phyloP scores from a whole-genome alignment of 2,113 vertebrate genomes.

The Eulemur macaco region DNA sequence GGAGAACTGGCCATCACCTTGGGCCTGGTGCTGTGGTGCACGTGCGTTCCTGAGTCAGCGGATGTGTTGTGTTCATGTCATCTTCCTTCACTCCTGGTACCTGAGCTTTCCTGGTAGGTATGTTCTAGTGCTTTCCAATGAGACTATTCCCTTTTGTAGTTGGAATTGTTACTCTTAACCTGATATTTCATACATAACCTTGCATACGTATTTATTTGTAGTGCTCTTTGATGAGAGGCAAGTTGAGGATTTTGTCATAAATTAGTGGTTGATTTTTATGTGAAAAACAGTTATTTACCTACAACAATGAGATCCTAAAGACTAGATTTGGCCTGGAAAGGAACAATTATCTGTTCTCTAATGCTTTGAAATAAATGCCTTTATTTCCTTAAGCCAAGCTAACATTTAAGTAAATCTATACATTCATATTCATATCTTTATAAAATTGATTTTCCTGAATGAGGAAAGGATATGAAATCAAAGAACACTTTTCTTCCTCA shows the following conservation, averaged over 20 bases:
- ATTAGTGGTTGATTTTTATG: neutral
- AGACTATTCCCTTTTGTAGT: neutral
- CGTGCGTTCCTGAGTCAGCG: neutral
- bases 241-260: conserved; percentile 24
- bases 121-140: neutral
- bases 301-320: neutral
- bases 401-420: neutral
- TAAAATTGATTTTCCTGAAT: neutral
- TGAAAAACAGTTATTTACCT: conserved; percentile 20
- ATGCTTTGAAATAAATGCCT: neutral
- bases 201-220: neutral
- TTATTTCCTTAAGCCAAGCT: neutral
- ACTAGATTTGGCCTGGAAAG: neutral
- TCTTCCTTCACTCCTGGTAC: neutral
- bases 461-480: neutral
- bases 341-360: neutral
- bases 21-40: neutral
- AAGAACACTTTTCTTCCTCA: neutral
- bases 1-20: neutral
- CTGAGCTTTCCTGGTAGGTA: neutral
- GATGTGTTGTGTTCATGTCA: neutral
- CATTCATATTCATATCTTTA: neutral
- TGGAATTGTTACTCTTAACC: neutral
- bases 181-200: neutral
- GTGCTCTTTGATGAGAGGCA: conserved; percentile 4